A percentile compares a stretch with the other conserved stretches of the same genome.
phyloP scores from a whole-genome alignment of 2,113 vertebrate species.

The Vulpes vulpes region DNA sequence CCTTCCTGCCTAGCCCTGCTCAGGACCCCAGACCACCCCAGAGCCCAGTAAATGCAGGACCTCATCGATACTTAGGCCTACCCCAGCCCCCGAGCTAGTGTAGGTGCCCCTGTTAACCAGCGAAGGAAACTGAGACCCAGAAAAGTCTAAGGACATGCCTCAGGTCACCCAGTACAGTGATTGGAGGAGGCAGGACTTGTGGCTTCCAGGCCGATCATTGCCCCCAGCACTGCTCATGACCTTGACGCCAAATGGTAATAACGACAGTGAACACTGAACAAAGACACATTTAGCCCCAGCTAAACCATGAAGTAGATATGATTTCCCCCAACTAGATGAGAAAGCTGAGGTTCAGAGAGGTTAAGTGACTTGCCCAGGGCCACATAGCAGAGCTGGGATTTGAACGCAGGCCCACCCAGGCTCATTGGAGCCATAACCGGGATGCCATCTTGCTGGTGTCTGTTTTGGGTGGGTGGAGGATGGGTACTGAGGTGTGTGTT shows the following conservation, averaged over 20 bases:
- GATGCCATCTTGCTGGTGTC: background rate
- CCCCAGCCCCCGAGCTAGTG: background rate
- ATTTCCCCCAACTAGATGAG: background rate
- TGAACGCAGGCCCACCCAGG: background rate
- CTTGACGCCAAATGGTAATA: background rate
- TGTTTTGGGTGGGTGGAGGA: background rate
- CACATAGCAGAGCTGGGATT: constrained; percentile 44
- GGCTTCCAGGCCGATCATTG: background rate
- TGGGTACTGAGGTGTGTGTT: background rate
- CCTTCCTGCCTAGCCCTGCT: constrained; percentile 31
- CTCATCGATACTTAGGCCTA: background rate
- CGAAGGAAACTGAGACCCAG: background rate
- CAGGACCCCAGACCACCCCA: background rate
- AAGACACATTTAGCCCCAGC: background rate
- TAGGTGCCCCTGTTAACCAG: background rate
- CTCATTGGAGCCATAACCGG: background rate
- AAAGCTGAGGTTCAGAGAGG: constrained; percentile 12
- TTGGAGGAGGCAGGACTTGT: background rate
- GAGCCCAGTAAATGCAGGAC: background rate
- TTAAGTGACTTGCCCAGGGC: background rate
- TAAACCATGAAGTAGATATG: background rate
- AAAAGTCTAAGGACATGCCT: background rate
- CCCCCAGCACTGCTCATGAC: background rate
- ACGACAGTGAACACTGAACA: background rate
- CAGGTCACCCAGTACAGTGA: background rate